Percentiles rank a stretch among this genome's conserved stretches.
These are phyloP conservation scores for Zoroaster sp. DNA, from an alignment of 53 echinoderm and acorn worm species.

Conservation along the genomic window DNA sequence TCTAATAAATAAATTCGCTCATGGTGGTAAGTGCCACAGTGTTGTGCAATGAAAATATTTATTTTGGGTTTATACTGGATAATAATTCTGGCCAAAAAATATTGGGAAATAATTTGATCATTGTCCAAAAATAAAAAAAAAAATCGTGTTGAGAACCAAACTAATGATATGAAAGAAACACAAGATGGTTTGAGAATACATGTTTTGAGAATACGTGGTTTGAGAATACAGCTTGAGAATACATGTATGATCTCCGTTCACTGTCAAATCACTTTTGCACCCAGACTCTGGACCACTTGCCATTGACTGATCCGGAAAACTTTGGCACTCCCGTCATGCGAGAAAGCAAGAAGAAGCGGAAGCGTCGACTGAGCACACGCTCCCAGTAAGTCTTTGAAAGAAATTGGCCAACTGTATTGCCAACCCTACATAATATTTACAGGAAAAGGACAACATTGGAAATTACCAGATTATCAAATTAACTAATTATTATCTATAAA, in stretches of 20 bases:
- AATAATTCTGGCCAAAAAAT: no score
- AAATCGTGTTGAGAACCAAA: no score
- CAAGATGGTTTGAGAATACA: background rate
- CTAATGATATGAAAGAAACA: no score
- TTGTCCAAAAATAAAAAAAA: no score
- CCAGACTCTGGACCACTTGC: conserved; percentile 94
- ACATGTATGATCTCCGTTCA: background rate
- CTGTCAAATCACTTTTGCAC: background rate
- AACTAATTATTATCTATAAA: no score
- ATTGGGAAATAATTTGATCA: no score
- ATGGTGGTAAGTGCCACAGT: no score
- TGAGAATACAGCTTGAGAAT: background rate
- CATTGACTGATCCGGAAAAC: conserved; percentile 96
- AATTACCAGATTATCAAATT: no score
- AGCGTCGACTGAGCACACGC: conserved; percentile 67
- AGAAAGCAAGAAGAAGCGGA: conserved; percentile 64
- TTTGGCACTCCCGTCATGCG: conserved; percentile 97
- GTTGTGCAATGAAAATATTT: no score
- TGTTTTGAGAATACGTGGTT: background rate
- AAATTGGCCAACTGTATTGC: background rate
- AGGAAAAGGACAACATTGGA: no score
- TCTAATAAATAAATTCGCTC: no score
- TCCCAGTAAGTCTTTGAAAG: conserved; percentile 68
- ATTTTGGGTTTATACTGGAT: no score
- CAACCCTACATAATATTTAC: background rate